Evolutionary conservation across 1,140 invertebrate species (phyloP).

Genomic region (Ceratoteleas bidentatus): DNA sequence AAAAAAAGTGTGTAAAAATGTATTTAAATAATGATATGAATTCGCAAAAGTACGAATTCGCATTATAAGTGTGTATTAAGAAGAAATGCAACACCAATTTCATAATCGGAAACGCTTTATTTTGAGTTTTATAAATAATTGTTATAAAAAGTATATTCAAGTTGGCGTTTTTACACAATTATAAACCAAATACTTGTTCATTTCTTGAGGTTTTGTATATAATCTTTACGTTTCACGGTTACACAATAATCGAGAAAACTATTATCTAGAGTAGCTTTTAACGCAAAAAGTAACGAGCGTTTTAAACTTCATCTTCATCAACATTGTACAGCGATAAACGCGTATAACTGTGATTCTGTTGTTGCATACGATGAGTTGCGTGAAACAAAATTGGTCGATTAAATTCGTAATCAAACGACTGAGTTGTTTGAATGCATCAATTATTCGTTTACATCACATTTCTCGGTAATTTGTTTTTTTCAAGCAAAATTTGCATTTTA

Average conservation of each 20-base stretch:
- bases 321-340: too few relatives aligned
- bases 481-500: too few relatives aligned
- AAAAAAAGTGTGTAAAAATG: too few relatives aligned
- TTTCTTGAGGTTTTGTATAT: slow-evolving; percentile 21
- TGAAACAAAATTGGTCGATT: too few relatives aligned
- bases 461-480: not conserved
- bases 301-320: slow-evolving; percentile 10
- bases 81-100: too few relatives aligned
- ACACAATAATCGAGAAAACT: slow-evolving; percentile 50
- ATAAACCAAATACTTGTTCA: slow-evolving; percentile 47
- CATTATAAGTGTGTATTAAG: too few relatives aligned
- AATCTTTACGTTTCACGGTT: slow-evolving; percentile 55
- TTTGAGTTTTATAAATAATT: slow-evolving; percentile 59
- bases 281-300: slow-evolving; percentile 38
- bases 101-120: slow-evolving; percentile 37
- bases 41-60: not conserved
- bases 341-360: too few relatives aligned
- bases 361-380: too few relatives aligned
- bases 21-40: too few relatives aligned
- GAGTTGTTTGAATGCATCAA: too few relatives aligned
- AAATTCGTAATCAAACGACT: too few relatives aligned
- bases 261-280: slow-evolving; percentile 11
- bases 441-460: too few relatives aligned
- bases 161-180: slow-evolving; percentile 45
- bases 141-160: slow-evolving; percentile 62